phyloP scores from a whole-genome alignment of 2,113 vertebrate genomes.

The Alosa alosa region DNA sequence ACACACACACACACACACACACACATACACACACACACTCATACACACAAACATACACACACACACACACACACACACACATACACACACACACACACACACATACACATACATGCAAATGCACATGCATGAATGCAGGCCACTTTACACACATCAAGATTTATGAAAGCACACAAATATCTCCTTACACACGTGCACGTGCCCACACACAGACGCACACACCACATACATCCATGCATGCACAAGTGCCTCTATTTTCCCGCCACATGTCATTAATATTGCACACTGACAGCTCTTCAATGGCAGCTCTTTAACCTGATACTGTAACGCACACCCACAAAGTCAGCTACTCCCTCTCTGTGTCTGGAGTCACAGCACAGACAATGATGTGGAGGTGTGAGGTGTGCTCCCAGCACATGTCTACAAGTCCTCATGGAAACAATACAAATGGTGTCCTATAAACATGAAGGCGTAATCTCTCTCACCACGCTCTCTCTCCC shows the following conservation, averaged over 20 bases:
- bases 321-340: constrained; percentile 43
- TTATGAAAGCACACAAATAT: too few species aligned
- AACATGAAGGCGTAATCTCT: neutral
- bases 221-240: neutral
- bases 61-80: constrained; percentile 20
- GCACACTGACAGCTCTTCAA: constrained; percentile 61
- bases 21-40: constrained; percentile 1
- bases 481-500: neutral
- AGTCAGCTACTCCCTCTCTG: neutral
- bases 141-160: too few species aligned
- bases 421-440: neutral
- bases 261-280: constrained; percentile 68
- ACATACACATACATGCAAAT: neutral
- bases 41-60: neutral
- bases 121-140: too few species aligned
- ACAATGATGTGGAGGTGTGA: neutral
- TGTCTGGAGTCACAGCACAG: neutral
- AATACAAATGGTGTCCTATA: neutral
- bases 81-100: constrained; percentile 4
- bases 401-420: constrained; percentile 30
- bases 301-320: constrained; percentile 40
- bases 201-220: neutral
- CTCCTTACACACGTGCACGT: too few species aligned
- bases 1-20: constrained; percentile 9
- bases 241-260: constrained; percentile 48